Base-by-base conservation (phyloP, 2,888 invertebrate species). In the Spisula subtruncata region DNA sequence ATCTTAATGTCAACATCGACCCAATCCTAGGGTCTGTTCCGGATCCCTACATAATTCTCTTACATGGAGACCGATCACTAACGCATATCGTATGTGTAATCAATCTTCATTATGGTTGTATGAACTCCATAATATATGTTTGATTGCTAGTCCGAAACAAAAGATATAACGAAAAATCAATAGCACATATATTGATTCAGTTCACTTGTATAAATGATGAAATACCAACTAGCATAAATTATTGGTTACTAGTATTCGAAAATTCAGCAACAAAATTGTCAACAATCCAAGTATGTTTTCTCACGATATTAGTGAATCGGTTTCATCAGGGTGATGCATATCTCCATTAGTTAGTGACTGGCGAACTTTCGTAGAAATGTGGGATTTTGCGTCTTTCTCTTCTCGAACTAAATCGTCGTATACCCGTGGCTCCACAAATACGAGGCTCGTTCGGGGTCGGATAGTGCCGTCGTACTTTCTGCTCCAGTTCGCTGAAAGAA, bases 401-500 rank as follows among this genome's bases (percentile, higher is more conserved):
- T 94, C 94, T 32, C 89, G 91, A 29, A 94, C 84, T 60, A 93
- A 89, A 86, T 94, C 93, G 86, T 90, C 90, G 90, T 94, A 94
- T 8, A 94, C 87, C 86, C 91, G 91, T 66, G 94, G 94, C 92
- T 94, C 94, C 85, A 94, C 93, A 90, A 93, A 94, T 29, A 93
- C 93, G 86, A 94, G 92, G 83, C 93, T 93, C 29, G 93, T 93
- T 87, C 94, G 91, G 83, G 93, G 93, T 75, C 94, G 92, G 86
- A 94, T 91, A 90, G 93, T 93, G 87, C 93, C 93, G 90, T 94
- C 93, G 93, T 91, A 94, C 89, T 94, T 94, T 79, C 93, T 92
- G 84, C 93, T 94, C 94, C 94, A 94, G 88, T 93, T 94, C 87
- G 94, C 94, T 94, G 93, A n/a, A 91, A 88, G 60, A 48, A 25